Percentiles rank a stretch among this genome's conserved stretches.
phyloP scores from a whole-genome alignment of 2,797 vertebrate species.

The Acestrorhynchus altus region DNA sequence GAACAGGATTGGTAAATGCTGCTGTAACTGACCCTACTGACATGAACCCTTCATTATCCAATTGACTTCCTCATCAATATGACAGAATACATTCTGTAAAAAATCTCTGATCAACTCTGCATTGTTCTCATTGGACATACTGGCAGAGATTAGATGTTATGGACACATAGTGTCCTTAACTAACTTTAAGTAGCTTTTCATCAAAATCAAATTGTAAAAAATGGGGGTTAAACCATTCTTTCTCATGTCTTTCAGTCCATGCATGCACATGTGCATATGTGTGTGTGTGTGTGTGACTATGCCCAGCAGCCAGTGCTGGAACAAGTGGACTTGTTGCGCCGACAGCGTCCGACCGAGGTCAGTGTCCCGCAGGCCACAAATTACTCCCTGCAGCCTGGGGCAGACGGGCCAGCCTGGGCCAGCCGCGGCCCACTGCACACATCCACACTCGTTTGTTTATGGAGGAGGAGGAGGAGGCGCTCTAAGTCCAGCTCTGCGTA shows the following conservation, averaged over 20 bases:
- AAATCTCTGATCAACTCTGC: too few species aligned
- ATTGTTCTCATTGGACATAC: too few species aligned
- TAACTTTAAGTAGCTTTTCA: too few species aligned
- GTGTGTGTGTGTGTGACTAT: constrained; percentile 11
- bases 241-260: constrained; percentile 30
- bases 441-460: constrained; percentile 75
- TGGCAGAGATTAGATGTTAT: too few species aligned
- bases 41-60: too few species aligned
- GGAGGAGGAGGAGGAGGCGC: constrained; percentile 60
- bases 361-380: constrained; percentile 68
- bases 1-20: too few species aligned
- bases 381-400: constrained; percentile 67
- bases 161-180: too few species aligned
- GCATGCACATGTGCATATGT: constrained; percentile 12
- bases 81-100: too few species aligned
- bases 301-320: constrained; percentile 51
- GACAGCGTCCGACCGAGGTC: constrained; percentile 69
- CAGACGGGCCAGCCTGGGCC: constrained; percentile 60
- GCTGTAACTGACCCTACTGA: too few species aligned
- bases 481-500: constrained; percentile 63
- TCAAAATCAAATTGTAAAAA: too few species aligned
- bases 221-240: background rate
- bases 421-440: constrained; percentile 42
- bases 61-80: too few species aligned
- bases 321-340: constrained; percentile 49